These are phyloP conservation scores for Catharus ustulatus DNA, from an alignment of 2,797 vertebrate genomes.

Conservation along the genomic window DNA sequence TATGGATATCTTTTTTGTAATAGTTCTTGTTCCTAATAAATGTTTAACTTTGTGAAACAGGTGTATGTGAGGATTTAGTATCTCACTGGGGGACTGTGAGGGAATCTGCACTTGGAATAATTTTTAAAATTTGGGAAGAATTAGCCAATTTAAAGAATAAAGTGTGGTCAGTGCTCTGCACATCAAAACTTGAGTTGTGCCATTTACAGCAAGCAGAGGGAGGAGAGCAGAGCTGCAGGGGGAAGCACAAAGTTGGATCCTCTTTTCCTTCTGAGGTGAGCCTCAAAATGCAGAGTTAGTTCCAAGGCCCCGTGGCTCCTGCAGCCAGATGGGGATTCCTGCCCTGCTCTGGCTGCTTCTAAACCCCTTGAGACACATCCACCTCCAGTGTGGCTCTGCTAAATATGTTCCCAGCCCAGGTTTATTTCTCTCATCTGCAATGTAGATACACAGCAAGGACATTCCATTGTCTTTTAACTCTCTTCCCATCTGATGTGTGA, in stretches of 20 bases:
- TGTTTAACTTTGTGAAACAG: constrained; percentile 65
- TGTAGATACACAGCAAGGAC: not conserved
- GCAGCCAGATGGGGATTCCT: not conserved
- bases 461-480: not conserved
- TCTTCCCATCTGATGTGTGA: not conserved
- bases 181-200: not conserved
- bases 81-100: not conserved
- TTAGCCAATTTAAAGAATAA: not conserved
- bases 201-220: not conserved
- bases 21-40: constrained; percentile 73
- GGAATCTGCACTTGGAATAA: not conserved
- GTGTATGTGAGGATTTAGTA: not conserved
- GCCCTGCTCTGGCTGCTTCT: not conserved
- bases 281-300: not conserved
- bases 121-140: not conserved
- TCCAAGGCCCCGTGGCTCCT: fast-evolving
- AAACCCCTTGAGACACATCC: not conserved
- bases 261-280: not conserved
- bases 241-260: not conserved
- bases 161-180: not conserved
- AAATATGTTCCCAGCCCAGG: not conserved
- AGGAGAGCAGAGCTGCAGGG: not conserved
- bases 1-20: constrained; percentile 72
- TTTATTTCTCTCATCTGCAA: not conserved
- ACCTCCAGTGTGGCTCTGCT: not conserved